A percentile compares a stretch with the other conserved stretches of the same genome.
Evolutionary conservation across 2,888 invertebrate genomes (phyloP).

Genomic region (Drosophila merina): DNA sequence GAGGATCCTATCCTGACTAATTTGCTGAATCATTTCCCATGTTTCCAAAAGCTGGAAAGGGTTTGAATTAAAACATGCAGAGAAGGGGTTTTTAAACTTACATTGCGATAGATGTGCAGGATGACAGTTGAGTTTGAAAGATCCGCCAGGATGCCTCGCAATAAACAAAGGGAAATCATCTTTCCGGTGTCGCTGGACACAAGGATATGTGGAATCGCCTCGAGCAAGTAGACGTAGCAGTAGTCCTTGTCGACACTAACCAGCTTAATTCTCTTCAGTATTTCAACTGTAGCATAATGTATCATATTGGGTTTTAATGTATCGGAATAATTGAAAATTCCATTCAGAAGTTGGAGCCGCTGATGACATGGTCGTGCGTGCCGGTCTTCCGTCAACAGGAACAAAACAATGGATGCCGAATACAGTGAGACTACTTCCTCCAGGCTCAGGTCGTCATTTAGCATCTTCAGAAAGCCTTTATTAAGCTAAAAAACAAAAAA

Average conservation of each 20-base stretch:
- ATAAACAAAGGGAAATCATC: constrained; percentile 54
- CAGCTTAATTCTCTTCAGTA: constrained; percentile 41
- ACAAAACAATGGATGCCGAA: constrained; percentile 40
- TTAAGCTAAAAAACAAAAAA: constrained; percentile 39
- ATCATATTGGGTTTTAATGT: constrained; percentile 67
- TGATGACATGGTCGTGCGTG: constrained; percentile 3
- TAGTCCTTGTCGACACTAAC: constrained; percentile 25
- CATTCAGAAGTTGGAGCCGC: constrained; percentile 54
- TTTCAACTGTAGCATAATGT: constrained; percentile 51
- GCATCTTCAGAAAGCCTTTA: constrained; percentile 19
- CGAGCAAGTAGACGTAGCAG: constrained; percentile 44
- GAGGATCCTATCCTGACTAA: constrained; percentile 37
- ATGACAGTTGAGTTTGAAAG: constrained; percentile 39
- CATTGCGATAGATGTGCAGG: constrained; percentile 62
- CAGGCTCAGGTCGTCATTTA: constrained; percentile 44
- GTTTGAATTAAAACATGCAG: background rate
- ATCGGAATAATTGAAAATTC: constrained; percentile 60
- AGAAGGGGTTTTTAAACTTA: constrained; percentile 21
- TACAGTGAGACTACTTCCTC: constrained; percentile 54
- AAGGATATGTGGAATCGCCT: constrained; percentile 58
- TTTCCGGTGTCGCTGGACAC: constrained; percentile 66
- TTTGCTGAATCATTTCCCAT: constrained; percentile 52
- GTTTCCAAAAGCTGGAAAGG: constrained; percentile 49
- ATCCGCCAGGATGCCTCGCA: constrained; percentile 47
- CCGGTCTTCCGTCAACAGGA: constrained; percentile 30